A percentile compares a stretch with the other conserved stretches of the same genome.
Evolutionary conservation across 37 sponge, comb jelly and placozoan genomes (phyloP).

Genomic region (Crambe crambe): DNA sequence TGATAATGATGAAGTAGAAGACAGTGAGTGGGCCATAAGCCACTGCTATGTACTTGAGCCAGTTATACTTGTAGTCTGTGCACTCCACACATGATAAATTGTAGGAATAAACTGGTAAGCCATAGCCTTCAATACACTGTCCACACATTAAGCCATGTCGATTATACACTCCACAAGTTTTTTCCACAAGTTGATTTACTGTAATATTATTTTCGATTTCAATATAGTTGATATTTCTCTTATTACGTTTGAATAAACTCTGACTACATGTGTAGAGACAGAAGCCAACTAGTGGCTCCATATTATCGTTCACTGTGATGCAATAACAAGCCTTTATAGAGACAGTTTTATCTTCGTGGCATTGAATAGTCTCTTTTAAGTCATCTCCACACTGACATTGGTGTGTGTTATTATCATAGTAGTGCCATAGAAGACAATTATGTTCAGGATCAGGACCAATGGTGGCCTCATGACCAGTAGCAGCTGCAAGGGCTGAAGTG

Average conservation of each 20-base stretch:
- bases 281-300: not conserved
- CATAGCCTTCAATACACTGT: constrained; percentile 27
- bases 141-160: constrained; percentile 36
- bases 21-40: constrained; percentile 53
- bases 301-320: not conserved
- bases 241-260: not conserved
- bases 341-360: not conserved
- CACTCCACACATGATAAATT: no score
- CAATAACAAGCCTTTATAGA: not conserved
- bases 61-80: no score
- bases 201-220: not conserved
- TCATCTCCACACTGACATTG: not conserved
- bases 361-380: not conserved
- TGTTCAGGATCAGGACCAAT: no score
- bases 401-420: not conserved
- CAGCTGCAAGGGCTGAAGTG: no score
- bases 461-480: no score
- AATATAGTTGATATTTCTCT: not conserved
- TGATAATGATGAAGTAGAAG: constrained; percentile 37
- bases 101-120: no score
- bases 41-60: no score
- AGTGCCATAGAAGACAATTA: no score
- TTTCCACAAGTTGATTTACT: not conserved
- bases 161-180: not conserved
- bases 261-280: constrained; percentile 2